phyloP scores from a whole-genome alignment of 1,140 invertebrate genomes.

The Drosophila sp. region DNA sequence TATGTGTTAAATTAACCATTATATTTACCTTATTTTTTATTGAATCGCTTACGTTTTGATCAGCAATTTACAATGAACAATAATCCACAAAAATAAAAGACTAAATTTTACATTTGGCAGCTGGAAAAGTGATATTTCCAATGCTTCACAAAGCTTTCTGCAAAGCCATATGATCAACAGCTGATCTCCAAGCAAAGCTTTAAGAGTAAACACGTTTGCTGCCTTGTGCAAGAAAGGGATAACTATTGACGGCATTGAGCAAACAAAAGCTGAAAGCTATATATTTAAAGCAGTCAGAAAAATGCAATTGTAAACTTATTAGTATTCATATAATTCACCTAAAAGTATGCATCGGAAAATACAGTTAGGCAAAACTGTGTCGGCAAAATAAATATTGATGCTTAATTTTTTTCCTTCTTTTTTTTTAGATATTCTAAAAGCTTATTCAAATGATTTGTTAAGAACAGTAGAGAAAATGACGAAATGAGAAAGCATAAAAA shows the following conservation, averaged over 20 bases:
- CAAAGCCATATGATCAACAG: constrained; percentile 51
- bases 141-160: constrained; percentile 32
- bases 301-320: too few relatives aligned
- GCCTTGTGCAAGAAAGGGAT: constrained; percentile 19
- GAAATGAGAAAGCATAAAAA: too few relatives aligned
- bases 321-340: too few relatives aligned
- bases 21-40: constrained; percentile 40
- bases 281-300: neutral
- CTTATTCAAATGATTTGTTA: too few relatives aligned
- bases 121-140: constrained; percentile 21
- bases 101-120: constrained; percentile 38
- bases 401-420: too few relatives aligned
- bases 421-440: too few relatives aligned
- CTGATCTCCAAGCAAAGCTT: constrained; percentile 51
- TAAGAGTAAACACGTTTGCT: constrained; percentile 21
- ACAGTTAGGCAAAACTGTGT: too few relatives aligned
- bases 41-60: constrained; percentile 9
- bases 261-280: constrained; percentile 14
- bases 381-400: neutral
- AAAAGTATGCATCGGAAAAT: too few relatives aligned
- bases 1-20: neutral
- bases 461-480: too few relatives aligned
- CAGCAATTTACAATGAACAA: constrained; percentile 14
- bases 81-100: constrained; percentile 18
- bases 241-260: neutral